Conservation (phyloP, 2,797 vertebrate species). For the Rhinatrema bivittatum region DNA sequence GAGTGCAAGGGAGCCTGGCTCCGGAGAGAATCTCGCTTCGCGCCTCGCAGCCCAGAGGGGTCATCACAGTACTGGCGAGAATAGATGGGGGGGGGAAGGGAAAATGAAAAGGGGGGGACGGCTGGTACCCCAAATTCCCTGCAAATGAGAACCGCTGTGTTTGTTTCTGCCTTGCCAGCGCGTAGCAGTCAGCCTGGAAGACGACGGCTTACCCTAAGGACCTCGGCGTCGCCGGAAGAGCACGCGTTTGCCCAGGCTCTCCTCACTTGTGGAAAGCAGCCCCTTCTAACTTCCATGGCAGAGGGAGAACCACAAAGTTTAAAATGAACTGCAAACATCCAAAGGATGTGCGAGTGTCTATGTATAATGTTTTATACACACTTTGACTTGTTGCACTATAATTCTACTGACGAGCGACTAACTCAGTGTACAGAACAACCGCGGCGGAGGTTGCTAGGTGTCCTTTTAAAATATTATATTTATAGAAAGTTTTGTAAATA, state of each 20-base stretch:
- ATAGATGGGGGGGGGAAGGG: too few relatives aligned
- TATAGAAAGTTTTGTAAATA: conserved; percentile 67
- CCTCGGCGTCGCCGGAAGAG: conserved; percentile 27
- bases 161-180: conserved; percentile 80
- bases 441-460: conserved; percentile 38
- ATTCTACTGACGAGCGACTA: conserved; percentile 56
- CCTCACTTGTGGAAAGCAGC: background rate
- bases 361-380: conserved; percentile 78
- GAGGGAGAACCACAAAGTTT: conserved; percentile 73
- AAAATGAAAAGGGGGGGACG: too few relatives aligned
- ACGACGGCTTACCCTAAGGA: conserved; percentile 91
- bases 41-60: too few relatives aligned
- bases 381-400: conserved; percentile 71
- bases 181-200: conserved; percentile 91
- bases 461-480: conserved; percentile 59
- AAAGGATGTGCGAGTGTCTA: conserved; percentile 76
- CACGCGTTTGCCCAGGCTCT: too few relatives aligned
- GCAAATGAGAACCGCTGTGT: conserved; percentile 38
- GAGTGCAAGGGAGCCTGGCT: too few relatives aligned
- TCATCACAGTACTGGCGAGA: too few relatives aligned
- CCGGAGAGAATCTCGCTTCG: too few relatives aligned
- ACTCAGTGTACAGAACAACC: conserved; percentile 53
- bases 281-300: conserved; percentile 60
- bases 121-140: too few relatives aligned
- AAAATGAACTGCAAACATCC: conserved; percentile 70